Conservation (phyloP, 2,888 invertebrate genomes). For the Hipparchia semele region DNA sequence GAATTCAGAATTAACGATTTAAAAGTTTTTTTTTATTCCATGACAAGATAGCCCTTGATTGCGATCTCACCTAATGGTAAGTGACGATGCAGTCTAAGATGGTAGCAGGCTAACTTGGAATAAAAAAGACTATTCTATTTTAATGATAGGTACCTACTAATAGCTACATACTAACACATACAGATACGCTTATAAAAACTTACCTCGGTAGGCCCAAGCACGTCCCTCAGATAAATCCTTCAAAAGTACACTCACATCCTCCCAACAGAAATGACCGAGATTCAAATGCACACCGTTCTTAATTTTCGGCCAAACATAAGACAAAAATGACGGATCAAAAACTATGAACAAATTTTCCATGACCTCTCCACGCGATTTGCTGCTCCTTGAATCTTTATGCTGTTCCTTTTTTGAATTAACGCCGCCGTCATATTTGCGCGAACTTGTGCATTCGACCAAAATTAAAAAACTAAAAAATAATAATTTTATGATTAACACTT, state of each 20-base stretch:
- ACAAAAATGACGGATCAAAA: slow-evolving; percentile 73
- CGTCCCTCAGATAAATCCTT: slow-evolving; percentile 69
- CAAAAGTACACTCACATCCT: slow-evolving; percentile 69
- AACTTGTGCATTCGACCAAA: slow-evolving; percentile 42
- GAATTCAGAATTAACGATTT: too few relatives aligned
- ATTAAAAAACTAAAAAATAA: slow-evolving; percentile 41
- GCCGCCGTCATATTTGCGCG: slow-evolving; percentile 44
- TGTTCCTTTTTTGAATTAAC: slow-evolving; percentile 51
- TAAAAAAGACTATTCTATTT: too few relatives aligned
- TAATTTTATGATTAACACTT: slow-evolving; percentile 40
- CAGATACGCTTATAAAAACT: slow-evolving; percentile 44
- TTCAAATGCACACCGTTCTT: slow-evolving; percentile 67
- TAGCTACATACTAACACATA: too few relatives aligned
- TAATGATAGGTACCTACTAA: too few relatives aligned
- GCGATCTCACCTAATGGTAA: too few relatives aligned
- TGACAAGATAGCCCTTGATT: too few relatives aligned
- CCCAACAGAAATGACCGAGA: slow-evolving; percentile 69
- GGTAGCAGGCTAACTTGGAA: too few relatives aligned
- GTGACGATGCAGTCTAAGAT: too few relatives aligned
- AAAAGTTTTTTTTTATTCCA: too few relatives aligned
- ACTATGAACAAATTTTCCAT: slow-evolving; percentile 71
- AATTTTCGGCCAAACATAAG: slow-evolving; percentile 74
- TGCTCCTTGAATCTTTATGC: slow-evolving; percentile 47
- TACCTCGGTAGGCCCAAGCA: slow-evolving; percentile 80
- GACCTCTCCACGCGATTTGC: slow-evolving; percentile 54